Percentiles rank a stretch among this genome's conserved stretches.
These are phyloP conservation scores for Lacerta agilis DNA, from an alignment of 2,797 vertebrate genomes.

Conservation along the genomic window DNA sequence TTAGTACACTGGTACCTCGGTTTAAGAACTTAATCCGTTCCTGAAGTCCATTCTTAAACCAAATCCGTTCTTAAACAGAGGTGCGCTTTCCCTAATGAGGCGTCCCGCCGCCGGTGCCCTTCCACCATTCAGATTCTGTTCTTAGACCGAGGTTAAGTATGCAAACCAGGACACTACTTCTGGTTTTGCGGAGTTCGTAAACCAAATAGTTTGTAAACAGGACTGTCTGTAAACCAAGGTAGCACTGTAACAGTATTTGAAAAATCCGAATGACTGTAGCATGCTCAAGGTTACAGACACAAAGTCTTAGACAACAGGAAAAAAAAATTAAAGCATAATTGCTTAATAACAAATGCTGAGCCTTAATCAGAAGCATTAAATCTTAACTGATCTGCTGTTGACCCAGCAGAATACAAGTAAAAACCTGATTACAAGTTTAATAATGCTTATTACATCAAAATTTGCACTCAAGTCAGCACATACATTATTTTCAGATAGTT, in stretches of 20 bases:
- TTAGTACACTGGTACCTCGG: not conserved
- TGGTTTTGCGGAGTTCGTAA: too few relatives aligned
- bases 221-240: too few relatives aligned
- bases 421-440: slow-evolving; percentile 53
- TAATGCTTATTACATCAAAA: slow-evolving; percentile 58
- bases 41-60: too few relatives aligned
- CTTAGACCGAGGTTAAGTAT: too few relatives aligned
- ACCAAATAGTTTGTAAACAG: too few relatives aligned
- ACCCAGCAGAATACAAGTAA: slow-evolving; percentile 41
- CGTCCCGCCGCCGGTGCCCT: too few relatives aligned
- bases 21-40: too few relatives aligned
- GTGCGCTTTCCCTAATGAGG: too few relatives aligned
- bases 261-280: not conserved
- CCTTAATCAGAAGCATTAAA: slow-evolving; percentile 35
- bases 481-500: slow-evolving; percentile 18
- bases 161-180: too few relatives aligned
- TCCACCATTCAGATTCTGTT: too few relatives aligned
- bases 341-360: slow-evolving; percentile 20
- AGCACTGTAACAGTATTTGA: not conserved
- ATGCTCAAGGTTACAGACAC: not conserved
- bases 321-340: slow-evolving; percentile 32
- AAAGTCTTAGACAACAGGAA: not conserved
- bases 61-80: too few relatives aligned
- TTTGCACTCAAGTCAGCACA: slow-evolving; percentile 31
- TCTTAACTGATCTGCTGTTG: slow-evolving; percentile 50